Base-by-base conservation (phyloP, 2,113 vertebrate species). In the Ailuropoda melanoleuca region DNA sequence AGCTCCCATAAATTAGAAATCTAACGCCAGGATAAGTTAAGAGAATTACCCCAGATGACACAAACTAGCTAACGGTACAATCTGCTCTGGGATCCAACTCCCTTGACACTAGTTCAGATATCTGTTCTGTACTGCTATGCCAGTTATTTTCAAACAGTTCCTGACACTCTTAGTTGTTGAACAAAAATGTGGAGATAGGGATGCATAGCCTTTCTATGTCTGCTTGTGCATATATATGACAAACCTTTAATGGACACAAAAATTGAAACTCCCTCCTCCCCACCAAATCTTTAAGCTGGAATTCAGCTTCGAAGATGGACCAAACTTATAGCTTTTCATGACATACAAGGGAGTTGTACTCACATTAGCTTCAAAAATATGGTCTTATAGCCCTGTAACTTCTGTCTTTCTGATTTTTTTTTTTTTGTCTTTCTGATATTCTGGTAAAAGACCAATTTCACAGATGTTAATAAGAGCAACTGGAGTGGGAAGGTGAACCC, bases 241-340 rank as follows among this genome's bases (percentile, higher is more conserved):
- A 92, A 48, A 62, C 19, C 9, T 92, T 77, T 92, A 53, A 55
- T 8, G 34, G 26, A 9, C 34, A 31, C 19, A 92, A 86, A 94
- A 82, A 60, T 0, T 4, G 7, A 94, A 87, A 92, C 31, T 34
- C 56, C 43, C 43, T 72, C 72, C 26, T 88, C 39, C 4, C 29
- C 23, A 88, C 39, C 8, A 86, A 90, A 94, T 90, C 60, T 84
- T 77, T 88, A 88, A 80, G n/a, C 39, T 58, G 94, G 24, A 94
- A 72, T 64, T 84, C 31, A 88, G 53, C 58, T 92, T 72, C 56
- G 66, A 74, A 72, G 70, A 92, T 2, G 64, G 10, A 34, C 19
- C 77, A 56, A 88, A 8, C 26, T 78, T 78, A 80, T 6, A 90
- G 64, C 43, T 88, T 53, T 93, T 95, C n/a, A 82, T 39, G 26